Base-by-base conservation (phyloP, 1,140 invertebrate genomes). In the Drosophila tropicalis region DNA sequence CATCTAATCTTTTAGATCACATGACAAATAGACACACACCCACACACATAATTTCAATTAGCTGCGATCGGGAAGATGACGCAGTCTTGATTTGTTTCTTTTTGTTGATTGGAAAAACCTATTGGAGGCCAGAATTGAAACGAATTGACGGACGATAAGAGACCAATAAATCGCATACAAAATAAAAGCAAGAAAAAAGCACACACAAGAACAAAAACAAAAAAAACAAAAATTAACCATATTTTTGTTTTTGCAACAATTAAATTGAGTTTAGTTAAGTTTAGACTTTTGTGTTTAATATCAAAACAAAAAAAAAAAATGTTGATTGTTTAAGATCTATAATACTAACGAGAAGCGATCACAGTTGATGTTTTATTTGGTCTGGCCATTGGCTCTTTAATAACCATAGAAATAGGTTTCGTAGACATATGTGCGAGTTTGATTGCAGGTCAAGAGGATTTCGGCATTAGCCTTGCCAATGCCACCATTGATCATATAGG, bases 321-420 rank as follows among this genome's bases (percentile, higher is more conserved):
- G 17, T 25, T 1, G 10, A 54, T 25, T 25, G 15, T 47, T 58
- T 58, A 58, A 39, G 15, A 10, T 12, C 32, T 58, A 58, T 58
- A 58, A 58, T 58, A 58, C 56, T 58, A 58, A 19, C 56, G 56
- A 36, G 32, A 19, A 58, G 12, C 63, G 82, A 85, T 85, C 82
- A 85, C 82, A 85, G 83, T 82, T 85, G 66, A 81, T 63, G 15
- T 58, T 58, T 58, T 58, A 58, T 58, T 57, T 36, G 34, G 34
- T 7, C 12, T 36, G 34, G 34, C 17, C 22, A 2, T 12, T 66
- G 4, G 3, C 13, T 4, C 2, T 39, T 70, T 80, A 90, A 85
- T 90, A 91, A 22, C 90, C 90, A 63, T 91, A 91, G 67, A 91
- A 74, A 70, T 75, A 86, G 17, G 79, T 78, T 63, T 91, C 87